Evolutionary conservation across 2,888 invertebrate species (phyloP).

Genomic region (Limnephilus auricula): DNA sequence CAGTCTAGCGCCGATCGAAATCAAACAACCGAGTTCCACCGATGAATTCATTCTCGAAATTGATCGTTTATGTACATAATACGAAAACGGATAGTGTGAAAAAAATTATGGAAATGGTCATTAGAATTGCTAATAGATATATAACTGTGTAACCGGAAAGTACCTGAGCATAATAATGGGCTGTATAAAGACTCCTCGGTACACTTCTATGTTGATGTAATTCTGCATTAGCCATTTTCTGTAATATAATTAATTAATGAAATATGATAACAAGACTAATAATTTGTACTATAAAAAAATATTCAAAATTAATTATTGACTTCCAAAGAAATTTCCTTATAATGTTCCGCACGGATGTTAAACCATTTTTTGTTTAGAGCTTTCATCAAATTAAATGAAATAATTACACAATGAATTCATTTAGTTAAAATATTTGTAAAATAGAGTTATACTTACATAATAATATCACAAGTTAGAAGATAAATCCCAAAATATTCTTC

Average conservation of each 20-base stretch:
- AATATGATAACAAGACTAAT: background rate
- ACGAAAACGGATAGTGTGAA: too few relatives aligned
- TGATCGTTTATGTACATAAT: too few relatives aligned
- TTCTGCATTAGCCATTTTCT: conserved; percentile 76
- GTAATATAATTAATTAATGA: conserved; percentile 7
- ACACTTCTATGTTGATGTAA: conserved; percentile 75
- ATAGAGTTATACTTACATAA: conserved; percentile 6
- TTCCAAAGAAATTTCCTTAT: background rate
- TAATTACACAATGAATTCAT: background rate
- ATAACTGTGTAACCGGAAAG: too few relatives aligned
- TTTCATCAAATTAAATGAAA: background rate
- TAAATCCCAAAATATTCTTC: conserved; percentile 19
- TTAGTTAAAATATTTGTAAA: background rate
- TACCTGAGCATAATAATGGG: conserved; percentile 81
- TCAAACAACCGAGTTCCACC: too few relatives aligned
- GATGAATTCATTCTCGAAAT: too few relatives aligned
- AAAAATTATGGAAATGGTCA: too few relatives aligned
- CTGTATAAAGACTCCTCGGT: conserved; percentile 82
- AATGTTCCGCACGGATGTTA: background rate
- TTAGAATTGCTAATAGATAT: too few relatives aligned
- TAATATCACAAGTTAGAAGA: background rate
- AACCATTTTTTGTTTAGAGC: background rate
- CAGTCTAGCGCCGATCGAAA: too few relatives aligned
- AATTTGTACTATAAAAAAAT: too few relatives aligned
- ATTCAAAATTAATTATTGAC: background rate